phyloP scores from a whole-genome alignment of 2,113 vertebrate genomes.

The Thunnus maccoyii region DNA sequence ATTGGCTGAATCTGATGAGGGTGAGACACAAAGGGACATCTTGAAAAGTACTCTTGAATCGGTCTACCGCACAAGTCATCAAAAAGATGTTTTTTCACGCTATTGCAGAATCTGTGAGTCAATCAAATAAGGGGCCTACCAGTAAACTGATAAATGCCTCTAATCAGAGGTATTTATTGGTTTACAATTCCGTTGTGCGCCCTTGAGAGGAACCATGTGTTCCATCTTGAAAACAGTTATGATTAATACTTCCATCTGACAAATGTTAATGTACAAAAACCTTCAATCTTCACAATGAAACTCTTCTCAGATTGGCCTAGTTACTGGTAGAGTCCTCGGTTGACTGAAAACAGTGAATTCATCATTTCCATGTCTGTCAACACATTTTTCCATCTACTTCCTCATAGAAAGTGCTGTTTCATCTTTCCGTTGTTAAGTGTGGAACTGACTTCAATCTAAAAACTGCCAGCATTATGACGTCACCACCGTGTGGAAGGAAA shows the following conservation, averaged over 20 bases:
- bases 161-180: constrained; percentile 23
- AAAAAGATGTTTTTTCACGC: background rate
- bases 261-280: background rate
- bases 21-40: background rate
- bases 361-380: background rate
- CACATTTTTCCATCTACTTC: background rate
- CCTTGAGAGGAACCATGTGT: constrained; percentile 7
- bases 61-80: background rate
- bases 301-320: background rate
- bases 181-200: constrained; percentile 7
- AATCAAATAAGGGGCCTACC: background rate
- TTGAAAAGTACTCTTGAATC: background rate
- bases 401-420: constrained; percentile 27
- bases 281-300: background rate
- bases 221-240: background rate
- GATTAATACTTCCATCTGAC: background rate
- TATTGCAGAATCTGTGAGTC: background rate
- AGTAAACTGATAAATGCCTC: constrained; percentile 6
- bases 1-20: background rate
- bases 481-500: background rate
- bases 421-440: constrained; percentile 1
- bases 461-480: constrained; percentile 26
- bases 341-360: background rate
- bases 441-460: background rate
- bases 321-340: background rate